Percentiles rank a stretch among this genome's conserved stretches.
Conservation (phyloP, 2,113 vertebrate species). For the Athene cunicularia region DNA sequence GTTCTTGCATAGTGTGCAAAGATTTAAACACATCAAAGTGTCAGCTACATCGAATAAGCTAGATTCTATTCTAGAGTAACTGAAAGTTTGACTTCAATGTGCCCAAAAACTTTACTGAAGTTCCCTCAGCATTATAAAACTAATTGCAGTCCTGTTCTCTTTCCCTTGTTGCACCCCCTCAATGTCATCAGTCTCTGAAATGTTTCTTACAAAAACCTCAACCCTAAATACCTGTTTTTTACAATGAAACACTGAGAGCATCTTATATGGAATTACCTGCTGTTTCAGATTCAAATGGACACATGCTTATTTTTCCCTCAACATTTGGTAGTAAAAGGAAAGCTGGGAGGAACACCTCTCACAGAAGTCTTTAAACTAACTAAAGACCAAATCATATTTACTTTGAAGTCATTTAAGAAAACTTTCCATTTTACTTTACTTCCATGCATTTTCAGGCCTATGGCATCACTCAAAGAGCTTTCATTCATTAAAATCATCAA, state of each 20-base stretch:
- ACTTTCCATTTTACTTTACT: background rate
- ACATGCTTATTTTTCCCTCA: background rate
- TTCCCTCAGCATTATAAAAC: background rate
- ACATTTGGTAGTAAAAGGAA: rapidly evolving
- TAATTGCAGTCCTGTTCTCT: background rate
- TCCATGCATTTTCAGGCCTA: background rate
- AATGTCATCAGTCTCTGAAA: background rate
- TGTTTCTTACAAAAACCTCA: background rate
- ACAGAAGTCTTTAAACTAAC: background rate
- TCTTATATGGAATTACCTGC: background rate
- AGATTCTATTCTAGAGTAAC: conserved; percentile 6
- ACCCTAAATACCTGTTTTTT: background rate
- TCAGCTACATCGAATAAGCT: background rate
- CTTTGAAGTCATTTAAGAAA: background rate
- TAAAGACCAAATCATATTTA: background rate
- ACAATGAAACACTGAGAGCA: background rate
- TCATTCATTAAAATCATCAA: background rate
- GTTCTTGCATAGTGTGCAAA: conserved; percentile 17
- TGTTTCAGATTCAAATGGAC: background rate
- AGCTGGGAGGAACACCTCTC: background rate
- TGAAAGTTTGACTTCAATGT: conserved; percentile 14
- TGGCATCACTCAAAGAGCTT: background rate
- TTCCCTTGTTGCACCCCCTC: background rate
- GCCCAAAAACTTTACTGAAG: background rate
- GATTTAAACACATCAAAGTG: conserved; percentile 49